A percentile compares a stretch with the other conserved stretches of the same genome.
phyloP scores from a whole-genome alignment of 2,797 vertebrate genomes.

The Propithecus perrieri region DNA sequence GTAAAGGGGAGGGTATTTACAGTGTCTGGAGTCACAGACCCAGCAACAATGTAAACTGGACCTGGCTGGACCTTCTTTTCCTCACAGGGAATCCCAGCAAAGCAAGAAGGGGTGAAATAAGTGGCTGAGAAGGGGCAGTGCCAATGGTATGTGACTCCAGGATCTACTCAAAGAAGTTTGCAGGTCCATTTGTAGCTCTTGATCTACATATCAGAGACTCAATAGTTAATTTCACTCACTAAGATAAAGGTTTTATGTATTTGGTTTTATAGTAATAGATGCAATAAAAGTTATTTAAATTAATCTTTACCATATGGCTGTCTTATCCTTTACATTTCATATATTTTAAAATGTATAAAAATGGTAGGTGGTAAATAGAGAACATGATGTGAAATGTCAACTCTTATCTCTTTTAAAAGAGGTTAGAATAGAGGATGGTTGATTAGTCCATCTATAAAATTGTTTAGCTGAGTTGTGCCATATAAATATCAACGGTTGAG shows the following conservation, averaged over 20 bases:
- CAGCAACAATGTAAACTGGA: neutral
- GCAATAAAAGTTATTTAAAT: slow-evolving; percentile 55
- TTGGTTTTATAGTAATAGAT: slow-evolving; percentile 46
- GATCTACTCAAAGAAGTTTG: neutral
- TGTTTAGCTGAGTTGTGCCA: neutral
- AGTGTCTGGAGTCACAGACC: neutral
- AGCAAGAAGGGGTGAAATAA: neutral
- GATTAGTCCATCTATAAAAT: neutral
- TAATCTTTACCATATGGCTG: slow-evolving; percentile 51
- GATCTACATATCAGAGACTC: slow-evolving; percentile 7
- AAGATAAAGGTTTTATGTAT: slow-evolving; percentile 59
- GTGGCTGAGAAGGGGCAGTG: neutral
- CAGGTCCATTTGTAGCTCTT: slow-evolving; percentile 15
- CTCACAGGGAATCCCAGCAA: slow-evolving; percentile 1
- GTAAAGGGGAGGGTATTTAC: neutral
- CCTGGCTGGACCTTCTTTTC: neutral
- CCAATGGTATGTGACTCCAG: neutral
- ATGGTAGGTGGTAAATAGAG: slow-evolving; percentile 1
- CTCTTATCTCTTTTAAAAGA: neutral
- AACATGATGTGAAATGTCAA: slow-evolving; percentile 54
- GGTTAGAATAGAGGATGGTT: neutral
- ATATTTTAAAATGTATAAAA: slow-evolving; percentile 21
- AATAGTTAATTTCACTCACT: slow-evolving; percentile 53
- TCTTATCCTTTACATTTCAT: slow-evolving; percentile 49
- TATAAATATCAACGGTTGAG: neutral